Conservation (phyloP, 2,113 vertebrate genomes). For the Aptenodytes patagonicus region DNA sequence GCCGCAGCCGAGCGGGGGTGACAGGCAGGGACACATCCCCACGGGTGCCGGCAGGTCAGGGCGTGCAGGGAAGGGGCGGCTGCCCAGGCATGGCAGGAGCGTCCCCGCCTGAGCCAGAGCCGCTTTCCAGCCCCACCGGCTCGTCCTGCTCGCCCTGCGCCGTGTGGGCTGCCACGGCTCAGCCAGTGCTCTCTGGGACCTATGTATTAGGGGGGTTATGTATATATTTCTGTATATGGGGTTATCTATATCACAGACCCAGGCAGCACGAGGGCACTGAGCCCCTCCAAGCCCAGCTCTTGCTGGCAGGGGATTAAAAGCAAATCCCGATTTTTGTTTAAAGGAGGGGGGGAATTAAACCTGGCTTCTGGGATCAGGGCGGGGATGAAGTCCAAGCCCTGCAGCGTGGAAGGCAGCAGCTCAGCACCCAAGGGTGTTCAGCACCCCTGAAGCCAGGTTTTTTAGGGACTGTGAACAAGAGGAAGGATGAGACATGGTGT, state of each 20-base stretch:
- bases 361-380: neutral
- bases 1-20: neutral
- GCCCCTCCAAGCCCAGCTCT: neutral
- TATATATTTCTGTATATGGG: neutral
- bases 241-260: neutral
- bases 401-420: neutral
- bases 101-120: neutral
- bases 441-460: neutral
- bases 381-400: neutral
- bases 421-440: neutral
- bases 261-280: neutral
- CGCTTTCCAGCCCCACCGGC: neutral
- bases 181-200: accelerated
- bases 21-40: neutral
- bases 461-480: neutral
- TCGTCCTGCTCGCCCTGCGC: neutral
- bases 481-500: neutral
- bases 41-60: neutral
- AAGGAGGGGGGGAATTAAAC: neutral
- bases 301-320: neutral
- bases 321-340: neutral
- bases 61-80: neutral
- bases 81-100: neutral
- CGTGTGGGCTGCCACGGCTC: neutral
- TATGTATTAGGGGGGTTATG: accelerated